These are phyloP conservation scores for Ochotona princeps DNA, from an alignment of 2,113 vertebrate genomes.

Conservation along the genomic window DNA sequence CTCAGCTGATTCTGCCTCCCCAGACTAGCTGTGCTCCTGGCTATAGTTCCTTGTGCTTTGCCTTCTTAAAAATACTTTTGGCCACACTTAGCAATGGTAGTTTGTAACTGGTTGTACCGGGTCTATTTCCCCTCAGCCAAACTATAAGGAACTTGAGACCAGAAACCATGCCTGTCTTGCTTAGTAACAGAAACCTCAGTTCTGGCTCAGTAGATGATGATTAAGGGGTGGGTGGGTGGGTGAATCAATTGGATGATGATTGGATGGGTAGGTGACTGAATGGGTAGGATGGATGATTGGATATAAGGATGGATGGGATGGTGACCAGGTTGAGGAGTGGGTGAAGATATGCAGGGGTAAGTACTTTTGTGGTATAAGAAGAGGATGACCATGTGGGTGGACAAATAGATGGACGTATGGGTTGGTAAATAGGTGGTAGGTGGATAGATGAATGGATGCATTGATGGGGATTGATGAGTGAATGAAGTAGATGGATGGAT, in stretches of 20 bases:
- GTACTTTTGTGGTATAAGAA: not conserved
- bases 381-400: not conserved
- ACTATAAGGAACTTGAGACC: not conserved
- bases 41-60: not conserved
- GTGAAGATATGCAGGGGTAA: too few species aligned
- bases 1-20: not conserved
- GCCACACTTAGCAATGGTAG: not conserved
- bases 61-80: not conserved
- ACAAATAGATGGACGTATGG: too few species aligned
- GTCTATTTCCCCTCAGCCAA: constrained; percentile 1
- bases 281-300: too few species aligned
- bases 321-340: not conserved
- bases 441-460: not conserved
- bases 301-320: not conserved
- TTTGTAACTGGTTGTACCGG: not conserved
- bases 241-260: not conserved
- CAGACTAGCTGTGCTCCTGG: not conserved
- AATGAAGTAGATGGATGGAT: not conserved
- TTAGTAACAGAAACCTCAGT: not conserved
- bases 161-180: not conserved
- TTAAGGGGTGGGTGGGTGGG: not conserved
- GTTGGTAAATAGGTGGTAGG: too few species aligned
- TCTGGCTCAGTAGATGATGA: not conserved
- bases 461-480: too few species aligned
- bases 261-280: not conserved